These are phyloP conservation scores for Oryzias sinensis DNA, from an alignment of 2,797 vertebrate species.

Conservation along the genomic window DNA sequence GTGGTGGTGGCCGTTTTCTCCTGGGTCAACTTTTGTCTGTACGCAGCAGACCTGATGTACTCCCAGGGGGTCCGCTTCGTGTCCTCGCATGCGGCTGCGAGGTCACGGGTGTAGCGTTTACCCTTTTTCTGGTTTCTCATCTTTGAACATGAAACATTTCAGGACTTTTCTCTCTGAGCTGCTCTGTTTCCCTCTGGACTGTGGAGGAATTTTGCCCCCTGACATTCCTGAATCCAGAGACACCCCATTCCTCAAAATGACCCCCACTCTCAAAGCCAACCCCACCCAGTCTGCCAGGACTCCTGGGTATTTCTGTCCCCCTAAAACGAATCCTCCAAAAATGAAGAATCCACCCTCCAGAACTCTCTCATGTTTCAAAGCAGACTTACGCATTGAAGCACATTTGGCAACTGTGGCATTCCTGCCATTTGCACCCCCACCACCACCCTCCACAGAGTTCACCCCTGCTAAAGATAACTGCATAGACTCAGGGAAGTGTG, in stretches of 20 bases:
- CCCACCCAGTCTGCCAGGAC: constrained; percentile 21
- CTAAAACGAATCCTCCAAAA: constrained; percentile 16
- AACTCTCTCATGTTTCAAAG: too few species aligned
- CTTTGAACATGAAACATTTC: neutral
- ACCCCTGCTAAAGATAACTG: constrained; percentile 60
- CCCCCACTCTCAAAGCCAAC: constrained; percentile 29
- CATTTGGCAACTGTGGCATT: constrained; percentile 54
- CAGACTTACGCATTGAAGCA: constrained; percentile 3
- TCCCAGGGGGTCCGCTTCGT: constrained; percentile 84
- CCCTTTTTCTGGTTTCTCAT: constrained; percentile 4
- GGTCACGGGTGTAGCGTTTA: constrained; percentile 36
- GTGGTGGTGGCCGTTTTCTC: constrained; percentile 88
- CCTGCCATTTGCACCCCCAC: constrained; percentile 46
- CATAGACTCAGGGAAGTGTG: constrained; percentile 38
- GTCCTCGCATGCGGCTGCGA: constrained; percentile 45
- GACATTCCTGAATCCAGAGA: constrained; percentile 36
- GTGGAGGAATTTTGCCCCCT: constrained; percentile 22
- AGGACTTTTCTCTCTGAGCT: too few species aligned
- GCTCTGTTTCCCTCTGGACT: neutral
- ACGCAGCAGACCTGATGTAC: constrained; percentile 83
- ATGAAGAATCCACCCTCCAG: too few species aligned
- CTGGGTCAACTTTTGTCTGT: constrained; percentile 87
- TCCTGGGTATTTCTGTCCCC: constrained; percentile 30
- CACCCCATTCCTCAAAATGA: constrained; percentile 29
- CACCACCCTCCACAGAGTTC: constrained; percentile 29